phyloP scores from a whole-genome alignment of 2,797 vertebrate genomes.

The Mormyrops boulengeri region DNA sequence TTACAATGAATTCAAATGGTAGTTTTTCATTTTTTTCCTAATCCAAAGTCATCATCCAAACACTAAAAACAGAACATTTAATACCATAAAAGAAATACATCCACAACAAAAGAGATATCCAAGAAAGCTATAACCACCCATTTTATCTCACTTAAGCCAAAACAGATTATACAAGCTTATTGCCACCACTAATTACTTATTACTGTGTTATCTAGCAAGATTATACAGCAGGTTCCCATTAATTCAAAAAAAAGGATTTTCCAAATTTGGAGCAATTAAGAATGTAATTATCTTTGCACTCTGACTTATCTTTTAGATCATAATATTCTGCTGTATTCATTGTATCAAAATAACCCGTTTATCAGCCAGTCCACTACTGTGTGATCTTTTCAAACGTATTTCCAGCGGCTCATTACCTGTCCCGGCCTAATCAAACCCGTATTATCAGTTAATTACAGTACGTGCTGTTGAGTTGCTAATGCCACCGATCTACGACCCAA shows the following conservation, averaged over 20 bases:
- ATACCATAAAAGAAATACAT: background rate
- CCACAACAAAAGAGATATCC: background rate
- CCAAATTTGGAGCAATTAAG: background rate
- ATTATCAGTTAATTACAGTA: background rate
- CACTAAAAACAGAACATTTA: background rate
- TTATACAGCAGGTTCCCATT: background rate
- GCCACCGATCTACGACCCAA: background rate
- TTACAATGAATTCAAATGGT: background rate
- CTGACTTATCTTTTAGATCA: background rate
- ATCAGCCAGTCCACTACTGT: background rate
- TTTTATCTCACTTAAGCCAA: background rate
- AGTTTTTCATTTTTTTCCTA: background rate
- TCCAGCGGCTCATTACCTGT: background rate
- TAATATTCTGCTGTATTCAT: background rate
- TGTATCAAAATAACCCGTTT: background rate
- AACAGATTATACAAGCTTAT: slow-evolving; percentile 1
- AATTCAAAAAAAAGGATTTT: background rate
- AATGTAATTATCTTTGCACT: background rate
- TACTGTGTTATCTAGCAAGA: background rate
- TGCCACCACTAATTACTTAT: background rate
- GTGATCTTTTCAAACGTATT: background rate
- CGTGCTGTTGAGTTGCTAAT: background rate
- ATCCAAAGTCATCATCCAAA: background rate
- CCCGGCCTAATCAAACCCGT: background rate
- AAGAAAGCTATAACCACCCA: background rate